Conservation (phyloP, 2,888 invertebrate genomes). For the Mythimna pallens region DNA sequence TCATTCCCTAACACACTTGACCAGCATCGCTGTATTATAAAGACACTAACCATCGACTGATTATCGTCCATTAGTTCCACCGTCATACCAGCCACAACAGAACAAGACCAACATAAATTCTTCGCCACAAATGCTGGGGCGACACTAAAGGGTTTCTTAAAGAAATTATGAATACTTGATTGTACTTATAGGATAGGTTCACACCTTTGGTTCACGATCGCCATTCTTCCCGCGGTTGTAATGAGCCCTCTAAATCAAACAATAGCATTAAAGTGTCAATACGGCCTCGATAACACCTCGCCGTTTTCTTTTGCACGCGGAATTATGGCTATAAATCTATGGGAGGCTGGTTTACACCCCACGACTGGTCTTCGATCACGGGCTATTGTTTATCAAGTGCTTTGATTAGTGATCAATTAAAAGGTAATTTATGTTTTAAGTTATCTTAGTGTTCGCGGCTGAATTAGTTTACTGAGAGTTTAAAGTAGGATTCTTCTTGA, state of each 20-base stretch:
- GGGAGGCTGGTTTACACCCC: conserved; percentile 76
- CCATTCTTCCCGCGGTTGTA: conserved; percentile 85
- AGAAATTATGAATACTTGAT: conserved; percentile 77
- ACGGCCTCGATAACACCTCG: conserved; percentile 88
- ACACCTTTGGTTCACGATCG: conserved; percentile 82
- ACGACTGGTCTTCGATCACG: conserved; percentile 68
- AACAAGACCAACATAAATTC: conserved; percentile 62
- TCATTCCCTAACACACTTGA: conserved; percentile 19
- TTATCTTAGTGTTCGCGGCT: background rate
- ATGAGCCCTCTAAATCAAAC: conserved; percentile 90
- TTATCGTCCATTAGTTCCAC: conserved; percentile 45
- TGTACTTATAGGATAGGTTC: conserved; percentile 72
- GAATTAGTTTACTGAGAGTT: background rate
- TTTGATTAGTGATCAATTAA: conserved; percentile 45
- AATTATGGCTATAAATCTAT: conserved; percentile 88
- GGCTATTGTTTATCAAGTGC: conserved; percentile 50
- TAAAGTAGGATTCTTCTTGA: background rate
- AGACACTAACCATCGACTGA: conserved; percentile 33
- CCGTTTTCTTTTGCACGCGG: conserved; percentile 87
- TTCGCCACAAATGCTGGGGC: conserved; percentile 56
- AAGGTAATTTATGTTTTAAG: conserved; percentile 18
- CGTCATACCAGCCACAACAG: conserved; percentile 56
- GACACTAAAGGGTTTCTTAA: conserved; percentile 68
- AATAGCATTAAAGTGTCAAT: conserved; percentile 91
- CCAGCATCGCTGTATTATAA: conserved; percentile 31